phyloP scores from a whole-genome alignment of 2,113 vertebrate species.

The Passerina amoena region DNA sequence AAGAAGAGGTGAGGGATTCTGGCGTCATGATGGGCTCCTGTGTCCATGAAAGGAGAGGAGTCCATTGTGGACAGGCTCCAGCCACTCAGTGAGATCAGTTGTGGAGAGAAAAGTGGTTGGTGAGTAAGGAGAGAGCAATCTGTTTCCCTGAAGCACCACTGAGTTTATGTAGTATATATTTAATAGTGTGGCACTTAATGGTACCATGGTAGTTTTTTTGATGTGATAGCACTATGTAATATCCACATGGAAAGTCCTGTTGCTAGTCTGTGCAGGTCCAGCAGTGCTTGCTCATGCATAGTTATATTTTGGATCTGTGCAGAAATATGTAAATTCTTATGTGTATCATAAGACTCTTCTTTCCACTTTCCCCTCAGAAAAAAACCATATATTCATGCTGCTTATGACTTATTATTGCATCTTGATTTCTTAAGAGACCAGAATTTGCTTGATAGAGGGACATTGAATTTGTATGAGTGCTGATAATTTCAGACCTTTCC shows the following conservation, averaged over 20 bases:
- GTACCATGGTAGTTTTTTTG: background rate
- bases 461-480: background rate
- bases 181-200: background rate
- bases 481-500: background rate
- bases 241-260: background rate
- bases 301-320: background rate
- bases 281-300: background rate
- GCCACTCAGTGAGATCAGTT: background rate
- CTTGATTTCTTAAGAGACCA: background rate
- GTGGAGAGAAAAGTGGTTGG: background rate
- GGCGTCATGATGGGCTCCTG: background rate
- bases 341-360: background rate
- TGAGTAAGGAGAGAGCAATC: background rate
- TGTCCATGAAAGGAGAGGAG: background rate
- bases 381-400: fast-evolving
- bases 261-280: background rate
- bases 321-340: background rate
- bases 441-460: background rate
- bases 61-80: background rate
- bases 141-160: background rate
- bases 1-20: background rate
- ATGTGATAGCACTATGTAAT: background rate
- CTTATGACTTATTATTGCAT: background rate
- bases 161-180: background rate
- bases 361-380: background rate